Evolutionary conservation across 2,113 vertebrate genomes (phyloP), one percentile per base, ranked within the genome.

Genomic region (Rhabdornis inornatus): DNA sequence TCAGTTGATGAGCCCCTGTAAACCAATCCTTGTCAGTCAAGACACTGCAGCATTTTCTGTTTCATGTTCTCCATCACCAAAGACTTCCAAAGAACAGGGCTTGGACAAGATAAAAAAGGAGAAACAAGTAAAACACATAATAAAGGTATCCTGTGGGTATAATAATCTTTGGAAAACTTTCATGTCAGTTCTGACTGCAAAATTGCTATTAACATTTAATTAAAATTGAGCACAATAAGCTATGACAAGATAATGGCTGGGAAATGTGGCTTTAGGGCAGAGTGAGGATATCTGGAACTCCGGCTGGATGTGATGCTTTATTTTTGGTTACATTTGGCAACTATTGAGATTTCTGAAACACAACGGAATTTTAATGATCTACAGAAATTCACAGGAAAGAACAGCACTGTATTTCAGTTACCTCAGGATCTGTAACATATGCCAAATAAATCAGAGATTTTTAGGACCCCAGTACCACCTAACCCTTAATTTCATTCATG

Each of bases 201-300:
- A 93, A 93, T 61, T 45, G 39, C 78, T 94, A 96, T 56, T 89
- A 92, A 81, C 68, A 50, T 96, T 97, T 97, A 97, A 97, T 98
- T 96, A 97, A 97, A 96, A 95, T 89, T 95, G 93, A 96, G 93
- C 79, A 89, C 92, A 96, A 95, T 89, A 91, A 92, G 90, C 88
- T 94, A 72, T 95, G 81, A 96, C 96, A 96, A 92, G 79, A 83
- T 79, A 89, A 96, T 52, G 78, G 87, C 90, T 71, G 33, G 60
- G 64, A 85, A 85, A 70, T 3, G 7, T 83, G 84, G 80, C 75
- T 50, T 9, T 76, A 95, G 96, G 95, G 83, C 87, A 91, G 61
- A 88, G 57, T 1, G 21, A 59, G 61, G 77, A 23, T 56, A 87
- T 83, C 66, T 69, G 19, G 7, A 78, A 42, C 39, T 89, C 74